Evolutionary conservation across 2,888 invertebrate genomes (phyloP).

Genomic region (Aleiodes leptofemur): DNA sequence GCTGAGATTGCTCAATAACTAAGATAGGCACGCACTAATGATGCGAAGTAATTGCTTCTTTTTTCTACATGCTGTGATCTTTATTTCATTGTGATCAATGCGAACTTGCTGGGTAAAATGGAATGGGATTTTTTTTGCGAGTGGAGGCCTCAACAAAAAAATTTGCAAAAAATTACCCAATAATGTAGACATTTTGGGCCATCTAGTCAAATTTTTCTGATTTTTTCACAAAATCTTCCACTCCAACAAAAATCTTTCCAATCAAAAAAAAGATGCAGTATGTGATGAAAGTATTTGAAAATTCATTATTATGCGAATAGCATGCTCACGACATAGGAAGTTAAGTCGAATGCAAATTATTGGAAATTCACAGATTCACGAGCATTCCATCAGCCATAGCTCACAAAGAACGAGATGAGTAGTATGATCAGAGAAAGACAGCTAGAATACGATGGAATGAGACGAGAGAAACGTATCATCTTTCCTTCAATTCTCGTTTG

Average conservation of each 20-base stretch:
- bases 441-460: not conserved
- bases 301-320: constrained; percentile 21
- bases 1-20: constrained; percentile 55
- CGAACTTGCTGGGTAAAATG: not conserved
- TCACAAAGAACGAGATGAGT: not conserved
- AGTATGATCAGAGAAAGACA: constrained; percentile 3
- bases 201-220: not conserved
- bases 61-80: constrained; percentile 37
- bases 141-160: not conserved
- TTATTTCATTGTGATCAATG: constrained; percentile 15
- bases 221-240: too few species aligned
- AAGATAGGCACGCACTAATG: constrained; percentile 55
- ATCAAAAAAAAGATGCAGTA: not conserved
- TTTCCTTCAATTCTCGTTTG: not conserved
- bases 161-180: too few species aligned
- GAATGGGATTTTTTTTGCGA: not conserved
- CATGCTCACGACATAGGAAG: constrained; percentile 8
- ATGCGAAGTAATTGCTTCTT: constrained; percentile 54
- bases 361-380: constrained; percentile 34
- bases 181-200: too few species aligned
- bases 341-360: constrained; percentile 35
- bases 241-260: not conserved
- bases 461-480: not conserved
- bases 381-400: not conserved
- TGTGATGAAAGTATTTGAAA: constrained; percentile 16